Evolutionary conservation across 1,140 invertebrate genomes (phyloP).

Genomic region (Calycopis cecrops): DNA sequence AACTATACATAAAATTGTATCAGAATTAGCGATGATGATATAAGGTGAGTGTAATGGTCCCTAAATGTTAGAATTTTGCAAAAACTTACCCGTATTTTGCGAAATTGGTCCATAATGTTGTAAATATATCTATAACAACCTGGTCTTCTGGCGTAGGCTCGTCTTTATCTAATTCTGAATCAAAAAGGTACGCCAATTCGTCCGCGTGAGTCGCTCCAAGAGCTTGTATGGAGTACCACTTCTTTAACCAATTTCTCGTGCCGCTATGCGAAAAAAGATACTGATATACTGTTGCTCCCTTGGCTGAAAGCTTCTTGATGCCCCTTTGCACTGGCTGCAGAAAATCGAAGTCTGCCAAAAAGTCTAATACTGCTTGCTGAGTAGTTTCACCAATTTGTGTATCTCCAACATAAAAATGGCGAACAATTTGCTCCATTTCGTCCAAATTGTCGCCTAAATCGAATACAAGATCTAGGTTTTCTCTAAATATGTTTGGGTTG

Average conservation of each 20-base stretch:
- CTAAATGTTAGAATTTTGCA: no score
- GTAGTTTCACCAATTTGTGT: conserved; percentile 16
- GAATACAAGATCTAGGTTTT: conserved; percentile 11
- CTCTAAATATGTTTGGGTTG: conserved; percentile 11
- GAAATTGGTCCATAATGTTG: conserved; percentile 38
- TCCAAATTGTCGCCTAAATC: conserved; percentile 24
- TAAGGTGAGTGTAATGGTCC: no score
- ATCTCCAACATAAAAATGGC: conserved; percentile 35
- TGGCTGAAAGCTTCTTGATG: conserved; percentile 18
- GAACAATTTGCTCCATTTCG: conserved; percentile 21
- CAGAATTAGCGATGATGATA: no score
- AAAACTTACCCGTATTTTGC: conserved; percentile 41
- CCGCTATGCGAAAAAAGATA: conserved; percentile 36
- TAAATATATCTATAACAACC: conserved; percentile 30
- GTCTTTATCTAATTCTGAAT: conserved; percentile 3
- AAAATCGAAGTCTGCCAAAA: conserved; percentile 29
- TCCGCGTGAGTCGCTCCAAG: conserved; percentile 30
- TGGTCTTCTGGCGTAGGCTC: conserved; percentile 20
- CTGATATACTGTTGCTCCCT: conserved; percentile 27
- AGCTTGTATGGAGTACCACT: conserved; percentile 13
- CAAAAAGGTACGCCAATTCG: conserved; percentile 36
- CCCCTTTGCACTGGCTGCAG: conserved; percentile 30
- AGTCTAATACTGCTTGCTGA: conserved; percentile 20
- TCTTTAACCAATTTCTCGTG: conserved; percentile 25
- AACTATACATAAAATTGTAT: no score